These are phyloP conservation scores for Coryphaenoides rupestris DNA, from an alignment of 2,113 vertebrate genomes.

Conservation along the genomic window DNA sequence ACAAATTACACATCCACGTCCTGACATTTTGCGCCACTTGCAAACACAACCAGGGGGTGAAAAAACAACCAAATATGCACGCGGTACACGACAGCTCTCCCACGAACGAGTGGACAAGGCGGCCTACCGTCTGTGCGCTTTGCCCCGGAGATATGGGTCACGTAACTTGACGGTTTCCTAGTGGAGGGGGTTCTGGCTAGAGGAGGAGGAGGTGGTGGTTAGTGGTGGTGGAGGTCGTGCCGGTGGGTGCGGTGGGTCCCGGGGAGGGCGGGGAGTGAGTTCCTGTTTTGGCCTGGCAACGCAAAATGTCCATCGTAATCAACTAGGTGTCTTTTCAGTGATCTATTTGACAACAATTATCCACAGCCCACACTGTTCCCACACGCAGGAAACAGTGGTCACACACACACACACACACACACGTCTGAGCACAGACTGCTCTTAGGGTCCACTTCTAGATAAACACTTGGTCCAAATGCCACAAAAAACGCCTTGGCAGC, in stretches of 20 bases:
- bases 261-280: constrained; percentile 44
- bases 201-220: constrained; percentile 21
- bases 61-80: no score
- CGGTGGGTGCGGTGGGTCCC: no score
- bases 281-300: constrained; percentile 69
- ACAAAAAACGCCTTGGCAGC: constrained; percentile 45
- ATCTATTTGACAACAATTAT: constrained; percentile 61
- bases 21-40: no score
- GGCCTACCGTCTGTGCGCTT: no score
- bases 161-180: constrained; percentile 29
- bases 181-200: background rate
- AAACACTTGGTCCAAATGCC: constrained; percentile 69
- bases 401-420: constrained; percentile 34
- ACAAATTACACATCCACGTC: no score
- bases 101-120: no score
- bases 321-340: constrained; percentile 73
- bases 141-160: constrained; percentile 59
- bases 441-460: constrained; percentile 43
- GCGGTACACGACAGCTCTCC: constrained; percentile 60
- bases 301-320: constrained; percentile 71
- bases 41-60: no score
- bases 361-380: constrained; percentile 15
- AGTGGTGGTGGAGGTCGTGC: no score
- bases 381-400: constrained; percentile 20
- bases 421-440: constrained; percentile 39